Percentiles rank a stretch among this genome's conserved stretches.
Conservation (phyloP, 2,797 vertebrate genomes). For the Hipposideros larvatus region DNA sequence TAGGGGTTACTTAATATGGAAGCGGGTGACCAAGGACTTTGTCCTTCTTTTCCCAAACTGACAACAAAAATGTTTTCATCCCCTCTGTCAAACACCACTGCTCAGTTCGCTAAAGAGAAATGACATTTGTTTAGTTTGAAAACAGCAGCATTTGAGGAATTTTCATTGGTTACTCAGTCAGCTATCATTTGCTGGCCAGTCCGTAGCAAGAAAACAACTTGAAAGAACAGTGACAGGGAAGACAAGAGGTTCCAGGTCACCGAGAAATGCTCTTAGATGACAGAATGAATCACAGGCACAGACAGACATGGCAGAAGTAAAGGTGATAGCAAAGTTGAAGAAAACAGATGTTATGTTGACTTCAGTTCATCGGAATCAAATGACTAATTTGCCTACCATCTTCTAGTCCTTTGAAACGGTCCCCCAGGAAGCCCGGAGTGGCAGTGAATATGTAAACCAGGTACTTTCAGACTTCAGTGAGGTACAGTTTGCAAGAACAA, state of each 20-base stretch:
- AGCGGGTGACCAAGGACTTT: background rate
- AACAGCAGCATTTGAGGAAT: background rate
- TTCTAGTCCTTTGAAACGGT: constrained; percentile 60
- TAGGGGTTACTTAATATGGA: background rate
- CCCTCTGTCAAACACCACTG: background rate
- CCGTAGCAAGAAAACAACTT: background rate
- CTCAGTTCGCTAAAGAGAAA: background rate
- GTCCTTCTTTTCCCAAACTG: background rate
- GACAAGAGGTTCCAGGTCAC: constrained; percentile 24
- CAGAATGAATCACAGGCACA: constrained; percentile 40
- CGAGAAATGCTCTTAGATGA: background rate
- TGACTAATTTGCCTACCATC: constrained; percentile 69
- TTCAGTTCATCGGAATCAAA: constrained; percentile 66
- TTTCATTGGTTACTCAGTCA: background rate
- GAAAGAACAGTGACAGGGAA: constrained; percentile 54
- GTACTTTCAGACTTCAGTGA: constrained; percentile 49
- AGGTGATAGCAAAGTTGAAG: constrained; percentile 58
- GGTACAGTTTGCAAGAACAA: background rate
- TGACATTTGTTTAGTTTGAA: background rate
- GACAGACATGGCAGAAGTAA: constrained; percentile 1
- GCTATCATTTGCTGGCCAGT: background rate
- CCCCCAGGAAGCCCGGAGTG: constrained; percentile 40
- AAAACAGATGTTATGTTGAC: constrained; percentile 77
- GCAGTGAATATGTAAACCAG: constrained; percentile 60
- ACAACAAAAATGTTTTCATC: background rate